Base-by-base conservation (phyloP, 2,797 vertebrate species). In the Mareca penelope region DNA sequence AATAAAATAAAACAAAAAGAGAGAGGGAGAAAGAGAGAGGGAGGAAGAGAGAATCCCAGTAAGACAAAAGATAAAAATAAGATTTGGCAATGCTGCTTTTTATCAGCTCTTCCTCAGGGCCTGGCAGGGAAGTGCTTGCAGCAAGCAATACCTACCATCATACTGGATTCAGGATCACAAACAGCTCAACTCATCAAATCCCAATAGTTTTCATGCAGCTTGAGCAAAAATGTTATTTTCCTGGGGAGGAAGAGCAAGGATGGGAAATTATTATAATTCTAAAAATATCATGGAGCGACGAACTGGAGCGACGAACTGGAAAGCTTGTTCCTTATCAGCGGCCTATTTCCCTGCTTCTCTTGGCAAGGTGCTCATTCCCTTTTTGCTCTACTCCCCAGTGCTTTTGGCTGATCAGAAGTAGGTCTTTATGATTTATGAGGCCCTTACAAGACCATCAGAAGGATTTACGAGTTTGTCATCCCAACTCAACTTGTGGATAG, bases 41-140 rank as follows among this genome's bases (percentile, higher is more conserved):
- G 17, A 60, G 55, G 21, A 81, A 42, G 44, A 67, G 35, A 50
- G 48, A 23, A 59, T 2, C 15, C 52, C 40, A 50, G 10, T 6
- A 71, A 33, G 31, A 83, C n/a, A 70, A 53, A 48, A 75, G 44
- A 69, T 84, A 75, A 92, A 96, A 95, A 70, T 57, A 75, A 64
- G 69, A 53, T 39, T 57, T 40, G 31, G 53, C 65, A 85, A 5
- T 15, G 4, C 29, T 55, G 52, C 48, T 77, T 85, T 70, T 67
- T 69, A 89, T 52, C 57, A 73, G 16, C 46, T 65, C 63, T 61
- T 65, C 40, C 59, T 69, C 28, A 21, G 35, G 24, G 48, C 39
- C 68, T 48, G 64, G 39, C 40, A 69, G 15, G n/a, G 26, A 53
- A 78, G 61, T 48, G 24, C n/a, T 19, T 8, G 19, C 50, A 88